A percentile compares a stretch with the other conserved stretches of the same genome.
phyloP scores from a whole-genome alignment of 53 echinoderm and acorn worm genomes.

The Holothuria scabra region DNA sequence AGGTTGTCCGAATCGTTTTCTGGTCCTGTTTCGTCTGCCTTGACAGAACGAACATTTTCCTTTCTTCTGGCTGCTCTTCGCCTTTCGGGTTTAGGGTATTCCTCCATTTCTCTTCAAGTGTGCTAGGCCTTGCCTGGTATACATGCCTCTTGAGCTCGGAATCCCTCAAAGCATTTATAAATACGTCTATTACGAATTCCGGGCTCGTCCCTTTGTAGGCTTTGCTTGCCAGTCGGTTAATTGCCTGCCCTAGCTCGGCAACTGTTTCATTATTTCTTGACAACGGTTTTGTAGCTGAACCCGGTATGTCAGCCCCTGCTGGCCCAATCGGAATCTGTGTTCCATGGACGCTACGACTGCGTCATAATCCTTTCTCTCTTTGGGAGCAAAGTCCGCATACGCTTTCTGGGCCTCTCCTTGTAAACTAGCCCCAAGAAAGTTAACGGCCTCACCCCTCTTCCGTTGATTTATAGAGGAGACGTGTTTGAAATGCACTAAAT shows the following conservation, averaged over 20 bases:
- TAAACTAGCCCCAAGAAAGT: neutral
- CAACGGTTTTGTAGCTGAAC: conserved; percentile 4
- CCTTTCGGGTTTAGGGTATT: neutral
- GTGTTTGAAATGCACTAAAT: conserved; percentile 8
- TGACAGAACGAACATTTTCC: too few relatives aligned
- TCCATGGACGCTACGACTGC: neutral
- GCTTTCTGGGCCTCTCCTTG: neutral
- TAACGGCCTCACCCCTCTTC: neutral
- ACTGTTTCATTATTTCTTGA: conserved; percentile 3
- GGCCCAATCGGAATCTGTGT: neutral
- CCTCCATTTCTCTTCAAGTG: conserved; percentile 1
- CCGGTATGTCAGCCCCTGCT: neutral
- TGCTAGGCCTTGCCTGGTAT: too few relatives aligned
- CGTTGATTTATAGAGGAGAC: neutral
- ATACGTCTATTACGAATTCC: conserved; percentile 1
- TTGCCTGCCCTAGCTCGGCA: too few relatives aligned
- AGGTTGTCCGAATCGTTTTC: too few relatives aligned
- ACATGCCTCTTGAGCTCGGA: conserved; percentile 12
- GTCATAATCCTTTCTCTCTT: neutral
- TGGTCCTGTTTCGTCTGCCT: too few relatives aligned
- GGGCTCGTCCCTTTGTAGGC: conserved; percentile 1
- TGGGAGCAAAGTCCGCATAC: neutral
- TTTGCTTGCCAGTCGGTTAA: neutral
- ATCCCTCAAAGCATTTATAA: neutral
- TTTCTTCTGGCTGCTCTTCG: neutral